phyloP scores from a whole-genome alignment of 2,888 invertebrate genomes.

The Limnephilus marmoratus region DNA sequence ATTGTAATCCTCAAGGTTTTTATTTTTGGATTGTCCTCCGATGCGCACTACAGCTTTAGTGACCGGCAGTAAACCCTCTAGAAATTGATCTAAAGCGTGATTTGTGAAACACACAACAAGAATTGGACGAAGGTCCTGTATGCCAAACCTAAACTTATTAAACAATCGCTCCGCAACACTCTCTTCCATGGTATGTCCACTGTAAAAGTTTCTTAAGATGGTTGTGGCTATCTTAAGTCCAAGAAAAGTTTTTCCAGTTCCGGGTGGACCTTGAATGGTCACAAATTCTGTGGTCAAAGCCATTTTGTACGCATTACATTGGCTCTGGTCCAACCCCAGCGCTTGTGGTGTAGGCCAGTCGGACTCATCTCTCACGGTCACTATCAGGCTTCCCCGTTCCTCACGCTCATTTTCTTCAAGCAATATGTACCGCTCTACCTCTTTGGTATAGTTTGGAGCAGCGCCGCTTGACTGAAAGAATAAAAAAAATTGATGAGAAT shows the following conservation, averaged over 20 bases:
- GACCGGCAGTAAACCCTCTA: slow-evolving; percentile 81
- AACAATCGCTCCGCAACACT: too few relatives aligned
- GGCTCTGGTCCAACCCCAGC: slow-evolving; percentile 81
- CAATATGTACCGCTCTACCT: background rate
- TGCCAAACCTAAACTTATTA: background rate
- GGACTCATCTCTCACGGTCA: background rate
- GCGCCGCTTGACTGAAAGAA: background rate
- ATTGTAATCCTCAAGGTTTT: slow-evolving; percentile 76
- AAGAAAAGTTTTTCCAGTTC: slow-evolving; percentile 91
- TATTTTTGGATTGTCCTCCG: slow-evolving; percentile 83
- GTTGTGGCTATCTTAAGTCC: slow-evolving; percentile 86
- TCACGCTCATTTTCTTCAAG: background rate
- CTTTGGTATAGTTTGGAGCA: background rate
- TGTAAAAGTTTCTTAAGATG: slow-evolving; percentile 79
- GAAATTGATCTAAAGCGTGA: slow-evolving; percentile 91
- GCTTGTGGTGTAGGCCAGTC: slow-evolving; percentile 74
- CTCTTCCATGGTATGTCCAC: too few relatives aligned
- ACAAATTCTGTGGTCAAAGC: slow-evolving; percentile 85
- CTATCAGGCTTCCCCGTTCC: too few relatives aligned
- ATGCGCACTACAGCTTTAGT: slow-evolving; percentile 82
- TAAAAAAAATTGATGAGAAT: background rate
- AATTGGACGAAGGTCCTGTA: slow-evolving; percentile 71
- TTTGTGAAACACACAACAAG: slow-evolving; percentile 90
- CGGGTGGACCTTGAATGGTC: slow-evolving; percentile 92
- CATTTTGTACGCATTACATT: slow-evolving; percentile 81